phyloP scores from a whole-genome alignment of 2,888 invertebrate genomes.

The Trachelus iudaicus region DNA sequence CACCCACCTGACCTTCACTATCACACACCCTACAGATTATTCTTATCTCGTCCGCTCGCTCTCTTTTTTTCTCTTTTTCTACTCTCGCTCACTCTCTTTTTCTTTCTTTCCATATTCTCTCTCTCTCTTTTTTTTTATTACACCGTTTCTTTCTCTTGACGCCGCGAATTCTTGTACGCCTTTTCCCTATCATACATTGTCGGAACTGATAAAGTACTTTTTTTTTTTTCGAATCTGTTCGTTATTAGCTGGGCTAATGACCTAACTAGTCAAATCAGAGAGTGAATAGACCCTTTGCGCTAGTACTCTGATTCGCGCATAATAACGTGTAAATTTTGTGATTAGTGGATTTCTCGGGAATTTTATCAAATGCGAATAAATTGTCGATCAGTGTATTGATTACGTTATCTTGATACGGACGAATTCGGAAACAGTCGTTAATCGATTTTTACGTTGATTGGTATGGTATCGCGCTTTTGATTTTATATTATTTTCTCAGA shows the following conservation, averaged over 20 bases:
- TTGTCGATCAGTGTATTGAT: no score
- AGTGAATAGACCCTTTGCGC: neutral
- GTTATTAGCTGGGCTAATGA: neutral
- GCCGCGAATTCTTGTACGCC: neutral
- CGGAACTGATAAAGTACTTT: neutral
- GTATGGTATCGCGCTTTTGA: neutral
- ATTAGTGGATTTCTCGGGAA: neutral
- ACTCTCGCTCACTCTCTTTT: neutral
- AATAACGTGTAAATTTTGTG: neutral
- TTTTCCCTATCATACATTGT: neutral
- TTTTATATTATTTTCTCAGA: neutral
- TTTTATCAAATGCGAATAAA: neutral
- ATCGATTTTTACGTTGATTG: neutral
- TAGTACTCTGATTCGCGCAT: neutral
- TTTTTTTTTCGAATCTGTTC: neutral
- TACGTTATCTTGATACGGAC: neutral
- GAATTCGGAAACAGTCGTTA: neutral
- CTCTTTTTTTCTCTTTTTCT: neutral
- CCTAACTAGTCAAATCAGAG: neutral
- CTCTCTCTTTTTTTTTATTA: neutral
- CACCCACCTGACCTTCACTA: slow-evolving; percentile 10
- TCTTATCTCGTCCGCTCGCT: slow-evolving; percentile 3
- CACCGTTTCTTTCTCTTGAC: neutral
- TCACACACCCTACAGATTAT: slow-evolving; percentile 21
- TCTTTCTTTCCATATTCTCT: neutral